phyloP scores from a whole-genome alignment of 2,888 invertebrate genomes.

The Drosophila ustulata region DNA sequence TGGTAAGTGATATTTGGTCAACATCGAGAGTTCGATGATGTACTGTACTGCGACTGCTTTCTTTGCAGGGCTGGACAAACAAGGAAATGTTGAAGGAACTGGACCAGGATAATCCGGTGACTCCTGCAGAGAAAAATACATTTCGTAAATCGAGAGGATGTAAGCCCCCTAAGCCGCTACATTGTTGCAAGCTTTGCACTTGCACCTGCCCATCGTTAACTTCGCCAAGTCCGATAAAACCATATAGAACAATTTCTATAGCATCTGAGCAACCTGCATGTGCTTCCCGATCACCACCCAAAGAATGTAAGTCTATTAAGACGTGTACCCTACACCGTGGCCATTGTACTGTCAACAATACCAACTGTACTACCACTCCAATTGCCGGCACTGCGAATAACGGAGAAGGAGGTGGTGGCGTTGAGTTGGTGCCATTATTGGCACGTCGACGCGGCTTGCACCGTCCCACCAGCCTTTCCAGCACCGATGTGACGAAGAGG shows the following conservation, averaged over 20 bases:
- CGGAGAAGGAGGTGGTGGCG: constrained; percentile 86
- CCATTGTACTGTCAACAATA: constrained; percentile 50
- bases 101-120: constrained; percentile 84
- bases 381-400: constrained; percentile 60
- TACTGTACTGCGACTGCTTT: neutral
- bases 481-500: constrained; percentile 86
- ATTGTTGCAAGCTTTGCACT: constrained; percentile 83
- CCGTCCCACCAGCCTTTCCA: constrained; percentile 86
- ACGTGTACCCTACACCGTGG: constrained; percentile 70
- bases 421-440: constrained; percentile 91
- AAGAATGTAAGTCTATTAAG: constrained; percentile 61
- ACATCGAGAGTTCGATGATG: neutral
- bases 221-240: constrained; percentile 65
- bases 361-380: constrained; percentile 33
- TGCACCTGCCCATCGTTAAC: constrained; percentile 80
- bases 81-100: constrained; percentile 84
- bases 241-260: constrained; percentile 41
- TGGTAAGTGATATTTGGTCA: constrained; percentile 87
- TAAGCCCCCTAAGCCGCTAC: constrained; percentile 70
- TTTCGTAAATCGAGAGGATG: constrained; percentile 78
- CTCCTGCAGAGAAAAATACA: constrained; percentile 82
- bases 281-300: constrained; percentile 33
- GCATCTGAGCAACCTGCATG: constrained; percentile 11
- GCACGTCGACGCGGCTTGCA: constrained; percentile 88
- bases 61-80: constrained; percentile 84